Base-by-base conservation (phyloP, 2,797 vertebrate genomes). In the Mus spretus region DNA sequence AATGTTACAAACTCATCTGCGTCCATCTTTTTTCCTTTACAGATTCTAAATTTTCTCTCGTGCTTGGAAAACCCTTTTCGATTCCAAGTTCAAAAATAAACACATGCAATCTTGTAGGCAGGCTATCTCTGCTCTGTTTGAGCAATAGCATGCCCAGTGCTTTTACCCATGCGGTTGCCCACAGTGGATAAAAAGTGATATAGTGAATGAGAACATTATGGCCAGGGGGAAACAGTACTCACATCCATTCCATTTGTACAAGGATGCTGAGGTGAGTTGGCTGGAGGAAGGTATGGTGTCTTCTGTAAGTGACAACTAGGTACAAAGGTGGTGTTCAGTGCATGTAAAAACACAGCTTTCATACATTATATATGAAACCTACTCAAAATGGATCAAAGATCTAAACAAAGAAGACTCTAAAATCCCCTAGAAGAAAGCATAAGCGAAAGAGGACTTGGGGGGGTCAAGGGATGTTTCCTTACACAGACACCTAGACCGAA, bases 61-160 rank as follows among this genome's bases (percentile, higher is more conserved):
- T 94, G 87, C 90, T 70, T 77, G 96, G 47, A 90, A 91, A 95
- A 77, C 8, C 75, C 86, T 81, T 88, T 63, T 47, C 34, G 80
- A 9, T 61, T 93, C 96, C 65, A 84, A 83, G 77, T 72, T 91
- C 95, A 95, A 95, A 96, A 96, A 96, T 84, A 95, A 96, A 83
- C 50, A 59, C 80, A 87, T 34, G 59, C 77, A 53, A 96, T 89
- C 92, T 84, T 81, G 95, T 65, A 89, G 77, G 34, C 67, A 70
- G 80, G 55, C 22, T 40, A 37, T 90, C 50, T 94, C 83, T 61
- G 83, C 61, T 92, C 83, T 67, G n/a, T 93, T 63, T 77, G 70
- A 50, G 47, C 53, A 86, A 22, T 19, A 63, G 47, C 50, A 20
- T 31, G n/a, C 86, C 63, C 55, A 26, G 47, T 12, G 31, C 59